These are phyloP conservation scores for Micromesistius poutassou DNA, from an alignment of 2,797 vertebrate genomes.

Conservation along the genomic window DNA sequence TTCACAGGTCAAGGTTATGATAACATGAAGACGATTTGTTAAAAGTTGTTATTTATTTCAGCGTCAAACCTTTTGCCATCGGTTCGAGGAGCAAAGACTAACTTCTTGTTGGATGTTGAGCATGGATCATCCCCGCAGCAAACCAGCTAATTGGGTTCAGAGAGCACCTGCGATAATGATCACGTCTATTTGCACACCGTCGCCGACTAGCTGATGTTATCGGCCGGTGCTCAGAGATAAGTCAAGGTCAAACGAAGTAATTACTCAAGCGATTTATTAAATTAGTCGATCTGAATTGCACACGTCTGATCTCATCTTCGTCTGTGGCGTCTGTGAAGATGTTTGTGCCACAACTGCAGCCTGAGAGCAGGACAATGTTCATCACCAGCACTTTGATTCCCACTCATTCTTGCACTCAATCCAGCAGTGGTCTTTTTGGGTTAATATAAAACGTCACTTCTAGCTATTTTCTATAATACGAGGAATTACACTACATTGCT, in stretches of 20 bases:
- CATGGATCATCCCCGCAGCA: constrained; percentile 67
- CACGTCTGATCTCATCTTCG: constrained; percentile 47
- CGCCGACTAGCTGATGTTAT: constrained; percentile 52
- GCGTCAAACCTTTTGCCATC: not conserved
- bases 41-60: not conserved
- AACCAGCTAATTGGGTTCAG: constrained; percentile 76
- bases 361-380: not conserved
- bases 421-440: too few species aligned
- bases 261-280: constrained; percentile 59
- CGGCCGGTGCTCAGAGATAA: constrained; percentile 62
- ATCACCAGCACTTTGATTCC: not conserved
- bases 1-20: not conserved
- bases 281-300: constrained; percentile 55
- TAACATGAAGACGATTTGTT: not conserved
- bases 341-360: constrained; percentile 14
- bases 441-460: not conserved
- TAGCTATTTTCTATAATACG: not conserved
- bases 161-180: constrained; percentile 69
- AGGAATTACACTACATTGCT: not conserved
- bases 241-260: constrained; percentile 63
- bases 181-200: constrained; percentile 63
- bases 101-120: constrained; percentile 26
- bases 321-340: constrained; percentile 29
- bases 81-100: constrained; percentile 23
- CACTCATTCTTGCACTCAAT: not conserved